Evolutionary conservation across 2,113 vertebrate species (phyloP).

Genomic region (Anas platyrhynchos): DNA sequence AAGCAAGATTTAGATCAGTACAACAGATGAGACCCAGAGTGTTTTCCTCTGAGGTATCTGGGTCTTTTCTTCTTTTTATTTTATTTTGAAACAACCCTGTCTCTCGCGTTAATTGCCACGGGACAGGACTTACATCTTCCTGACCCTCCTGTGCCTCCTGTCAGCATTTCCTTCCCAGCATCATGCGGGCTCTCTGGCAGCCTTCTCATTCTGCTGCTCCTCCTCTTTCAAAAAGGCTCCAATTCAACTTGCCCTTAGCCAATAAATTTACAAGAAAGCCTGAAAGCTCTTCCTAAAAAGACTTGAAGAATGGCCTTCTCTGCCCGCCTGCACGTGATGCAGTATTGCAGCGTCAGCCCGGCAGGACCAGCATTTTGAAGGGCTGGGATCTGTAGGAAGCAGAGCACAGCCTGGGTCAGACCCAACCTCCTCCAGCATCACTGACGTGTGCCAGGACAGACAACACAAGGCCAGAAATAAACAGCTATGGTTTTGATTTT

Average conservation of each 20-base stretch:
- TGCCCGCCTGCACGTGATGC: accelerated
- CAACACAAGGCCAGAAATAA: neutral
- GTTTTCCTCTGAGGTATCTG: neutral
- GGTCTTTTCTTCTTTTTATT: neutral
- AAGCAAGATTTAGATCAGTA: neutral
- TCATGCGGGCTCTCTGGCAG: neutral
- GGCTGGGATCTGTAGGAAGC: neutral
- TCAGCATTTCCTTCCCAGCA: neutral
- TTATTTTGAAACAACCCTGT: neutral
- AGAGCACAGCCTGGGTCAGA: no score
- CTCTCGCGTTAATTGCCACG: neutral
- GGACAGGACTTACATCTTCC: neutral
- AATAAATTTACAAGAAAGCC: neutral
- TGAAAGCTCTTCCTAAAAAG: neutral
- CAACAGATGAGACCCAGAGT: neutral
- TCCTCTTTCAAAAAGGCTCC: neutral
- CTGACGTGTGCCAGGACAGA: neutral
- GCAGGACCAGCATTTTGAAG: accelerated
- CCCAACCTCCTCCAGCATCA: neutral
- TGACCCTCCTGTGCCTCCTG: neutral
- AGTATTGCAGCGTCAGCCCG: neutral
- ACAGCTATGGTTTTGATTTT: neutral
- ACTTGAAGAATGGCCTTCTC: neutral
- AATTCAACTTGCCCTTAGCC: neutral
- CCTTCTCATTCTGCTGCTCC: neutral